A percentile compares a stretch with the other conserved stretches of the same genome.
phyloP scores from a whole-genome alignment of 2,888 invertebrate species.

The Archips xylosteana region DNA sequence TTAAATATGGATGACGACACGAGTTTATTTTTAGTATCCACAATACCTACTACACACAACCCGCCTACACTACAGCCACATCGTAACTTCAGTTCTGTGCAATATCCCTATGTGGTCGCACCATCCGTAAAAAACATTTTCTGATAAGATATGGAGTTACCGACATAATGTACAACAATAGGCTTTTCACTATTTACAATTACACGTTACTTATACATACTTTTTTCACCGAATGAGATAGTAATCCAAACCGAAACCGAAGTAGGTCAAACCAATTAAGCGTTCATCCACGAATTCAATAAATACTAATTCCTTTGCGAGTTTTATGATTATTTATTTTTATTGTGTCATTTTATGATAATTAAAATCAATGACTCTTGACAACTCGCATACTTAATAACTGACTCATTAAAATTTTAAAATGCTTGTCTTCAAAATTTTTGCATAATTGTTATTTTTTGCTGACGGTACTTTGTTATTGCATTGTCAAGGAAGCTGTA shows the following conservation, averaged over 20 bases:
- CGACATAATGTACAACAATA: background rate
- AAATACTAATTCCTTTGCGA: background rate
- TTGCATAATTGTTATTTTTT: no score
- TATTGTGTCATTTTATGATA: background rate
- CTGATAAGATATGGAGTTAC: constrained; percentile 53
- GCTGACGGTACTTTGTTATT: no score
- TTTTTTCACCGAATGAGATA: background rate
- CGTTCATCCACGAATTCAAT: constrained; percentile 4
- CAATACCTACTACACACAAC: background rate
- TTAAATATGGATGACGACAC: background rate
- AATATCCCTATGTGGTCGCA: constrained; percentile 25
- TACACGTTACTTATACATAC: background rate
- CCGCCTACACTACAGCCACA: background rate
- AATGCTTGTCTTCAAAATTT: no score
- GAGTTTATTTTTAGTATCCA: background rate
- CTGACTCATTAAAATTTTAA: no score
- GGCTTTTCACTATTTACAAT: constrained; percentile 1
- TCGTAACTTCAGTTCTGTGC: constrained; percentile 5
- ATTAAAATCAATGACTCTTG: background rate
- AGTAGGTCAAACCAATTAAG: constrained; percentile 18
- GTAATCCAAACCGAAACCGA: constrained; percentile 3
- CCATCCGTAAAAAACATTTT: constrained; percentile 45
- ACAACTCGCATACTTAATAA: no score
- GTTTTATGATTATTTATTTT: background rate
- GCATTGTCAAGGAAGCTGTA: no score